These are phyloP conservation scores for Clarias batrachus DNA, from an alignment of 2,113 vertebrate genomes.

Conservation along the genomic window DNA sequence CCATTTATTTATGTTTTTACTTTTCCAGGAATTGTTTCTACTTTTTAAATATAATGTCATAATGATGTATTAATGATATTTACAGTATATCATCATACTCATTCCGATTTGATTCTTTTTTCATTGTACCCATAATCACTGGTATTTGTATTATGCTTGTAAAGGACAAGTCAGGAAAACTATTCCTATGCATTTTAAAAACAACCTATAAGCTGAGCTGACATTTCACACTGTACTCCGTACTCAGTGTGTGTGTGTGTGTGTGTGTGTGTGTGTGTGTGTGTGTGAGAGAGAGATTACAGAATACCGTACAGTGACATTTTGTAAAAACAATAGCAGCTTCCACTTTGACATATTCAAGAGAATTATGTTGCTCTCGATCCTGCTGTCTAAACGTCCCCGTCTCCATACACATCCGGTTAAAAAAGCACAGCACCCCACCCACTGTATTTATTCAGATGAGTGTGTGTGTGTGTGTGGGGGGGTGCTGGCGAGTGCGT, in stretches of 20 bases:
- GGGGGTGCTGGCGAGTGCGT: neutral
- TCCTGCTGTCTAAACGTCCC: neutral
- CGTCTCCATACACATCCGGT: constrained; percentile 15
- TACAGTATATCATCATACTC: neutral
- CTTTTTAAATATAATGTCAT: neutral
- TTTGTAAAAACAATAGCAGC: constrained; percentile 29
- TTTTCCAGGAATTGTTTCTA: neutral
- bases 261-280: neutral
- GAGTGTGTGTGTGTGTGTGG: neutral
- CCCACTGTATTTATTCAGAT: neutral
- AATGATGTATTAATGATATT: neutral
- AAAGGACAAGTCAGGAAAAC: neutral
- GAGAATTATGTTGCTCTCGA: constrained; percentile 1
- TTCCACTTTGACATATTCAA: constrained; percentile 20
- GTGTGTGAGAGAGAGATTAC: neutral
- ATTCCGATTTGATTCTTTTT: neutral
- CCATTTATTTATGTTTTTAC: neutral
- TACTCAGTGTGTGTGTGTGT: neutral
- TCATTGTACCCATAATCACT: neutral
- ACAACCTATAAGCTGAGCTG: neutral
- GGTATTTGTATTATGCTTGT: neutral
- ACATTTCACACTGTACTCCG: constrained; percentile 18
- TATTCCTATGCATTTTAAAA: neutral
- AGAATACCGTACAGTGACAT: constrained; percentile 35
- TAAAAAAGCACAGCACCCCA: constrained; percentile 3